A percentile compares a stretch with the other conserved stretches of the same genome.
Conservation (phyloP, 2,888 invertebrate genomes). For the Xylocampa areola region DNA sequence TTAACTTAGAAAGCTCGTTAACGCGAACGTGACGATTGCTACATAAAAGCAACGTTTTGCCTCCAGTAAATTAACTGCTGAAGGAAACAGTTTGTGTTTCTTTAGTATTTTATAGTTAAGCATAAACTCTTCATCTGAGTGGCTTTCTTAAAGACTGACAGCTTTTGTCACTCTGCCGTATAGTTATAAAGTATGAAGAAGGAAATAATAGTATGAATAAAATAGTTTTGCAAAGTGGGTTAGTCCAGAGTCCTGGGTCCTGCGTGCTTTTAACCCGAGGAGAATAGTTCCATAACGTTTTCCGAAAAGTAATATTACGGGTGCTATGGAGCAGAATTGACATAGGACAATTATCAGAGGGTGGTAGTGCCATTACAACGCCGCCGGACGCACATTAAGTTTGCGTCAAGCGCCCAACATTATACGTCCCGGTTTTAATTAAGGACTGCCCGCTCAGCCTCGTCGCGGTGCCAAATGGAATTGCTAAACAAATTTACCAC, state of each 20-base stretch:
- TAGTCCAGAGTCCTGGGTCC: constrained; percentile 26
- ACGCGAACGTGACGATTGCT: constrained; percentile 86
- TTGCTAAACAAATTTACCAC: constrained; percentile 89
- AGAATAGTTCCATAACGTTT: constrained; percentile 60
- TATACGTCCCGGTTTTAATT: constrained; percentile 88
- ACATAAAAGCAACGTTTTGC: constrained; percentile 77
- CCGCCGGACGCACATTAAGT: constrained; percentile 87
- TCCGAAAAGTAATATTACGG: constrained; percentile 61
- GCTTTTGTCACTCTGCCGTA: constrained; percentile 18
- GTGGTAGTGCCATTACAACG: constrained; percentile 80
- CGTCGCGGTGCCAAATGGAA: constrained; percentile 85
- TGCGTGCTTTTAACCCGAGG: constrained; percentile 38
- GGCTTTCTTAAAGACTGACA: constrained; percentile 22
- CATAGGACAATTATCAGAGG: constrained; percentile 85
- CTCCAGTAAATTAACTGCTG: constrained; percentile 78
- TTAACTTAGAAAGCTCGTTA: constrained; percentile 88
- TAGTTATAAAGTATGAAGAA: constrained; percentile 38
- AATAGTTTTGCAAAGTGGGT: constrained; percentile 43
- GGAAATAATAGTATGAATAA: constrained; percentile 39
- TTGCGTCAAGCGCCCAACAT: constrained; percentile 84
- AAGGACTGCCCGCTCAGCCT: constrained; percentile 85
- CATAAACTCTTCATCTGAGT: constrained; percentile 35
- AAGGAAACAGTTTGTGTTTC: constrained; percentile 72
- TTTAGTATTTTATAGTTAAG: constrained; percentile 51
- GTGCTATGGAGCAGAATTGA: constrained; percentile 79